A percentile compares a stretch with the other conserved stretches of the same genome.
Conservation (phyloP, 2,797 vertebrate species). For the Argentina silus region DNA sequence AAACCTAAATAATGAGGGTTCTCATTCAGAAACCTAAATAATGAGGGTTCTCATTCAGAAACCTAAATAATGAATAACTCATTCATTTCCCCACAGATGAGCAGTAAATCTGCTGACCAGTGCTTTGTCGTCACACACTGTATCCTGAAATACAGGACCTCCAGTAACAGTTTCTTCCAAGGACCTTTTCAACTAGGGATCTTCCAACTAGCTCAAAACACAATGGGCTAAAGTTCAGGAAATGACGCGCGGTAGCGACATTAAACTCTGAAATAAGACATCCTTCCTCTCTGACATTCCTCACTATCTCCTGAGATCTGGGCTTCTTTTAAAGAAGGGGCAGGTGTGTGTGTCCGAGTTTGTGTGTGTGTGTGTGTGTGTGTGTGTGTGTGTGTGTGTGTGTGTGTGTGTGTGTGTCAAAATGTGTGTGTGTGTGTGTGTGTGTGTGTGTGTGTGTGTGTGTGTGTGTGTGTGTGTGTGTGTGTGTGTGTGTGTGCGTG, state of each 20-base stretch:
- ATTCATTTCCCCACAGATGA: slow-evolving; percentile 8
- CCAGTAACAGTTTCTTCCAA: slow-evolving; percentile 39
- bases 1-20: too few species aligned
- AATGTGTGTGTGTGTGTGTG: background rate
- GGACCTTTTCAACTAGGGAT: slow-evolving; percentile 33
- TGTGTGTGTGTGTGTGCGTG: slow-evolving; percentile 1
- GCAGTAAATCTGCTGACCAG: slow-evolving; percentile 45
- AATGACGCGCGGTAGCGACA: slow-evolving; percentile 60
- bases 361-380: background rate
- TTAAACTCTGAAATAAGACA: slow-evolving; percentile 60
- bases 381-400: background rate
- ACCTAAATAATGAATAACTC: too few species aligned
- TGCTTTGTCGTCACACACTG: slow-evolving; percentile 22
- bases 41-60: too few species aligned
- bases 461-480: slow-evolving; percentile 30
- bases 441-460: slow-evolving; percentile 2
- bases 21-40: too few species aligned
- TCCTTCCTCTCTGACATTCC: slow-evolving; percentile 70
- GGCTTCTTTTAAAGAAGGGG: background rate
- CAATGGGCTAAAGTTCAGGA: slow-evolving; percentile 71
- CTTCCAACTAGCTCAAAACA: slow-evolving; percentile 56
- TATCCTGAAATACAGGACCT: slow-evolving; percentile 33
- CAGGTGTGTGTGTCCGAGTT: background rate
- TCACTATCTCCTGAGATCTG: slow-evolving; percentile 40
- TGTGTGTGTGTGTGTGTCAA: background rate